phyloP scores from a whole-genome alignment of 2,797 vertebrate species.

The Halcyon leucocephala region DNA sequence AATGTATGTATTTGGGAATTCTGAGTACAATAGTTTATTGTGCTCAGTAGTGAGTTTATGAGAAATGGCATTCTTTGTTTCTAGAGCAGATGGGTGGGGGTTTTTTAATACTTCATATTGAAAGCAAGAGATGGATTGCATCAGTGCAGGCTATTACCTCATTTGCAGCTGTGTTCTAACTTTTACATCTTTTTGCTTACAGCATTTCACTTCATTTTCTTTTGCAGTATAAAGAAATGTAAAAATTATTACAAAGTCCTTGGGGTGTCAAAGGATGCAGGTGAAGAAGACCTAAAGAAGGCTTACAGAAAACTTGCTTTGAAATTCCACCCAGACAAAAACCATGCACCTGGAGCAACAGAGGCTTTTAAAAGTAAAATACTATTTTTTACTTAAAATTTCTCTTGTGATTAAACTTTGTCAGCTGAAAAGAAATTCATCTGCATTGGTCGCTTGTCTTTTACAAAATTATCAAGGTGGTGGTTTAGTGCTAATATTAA shows the following conservation, averaged over 20 bases:
- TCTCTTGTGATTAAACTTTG: neutral
- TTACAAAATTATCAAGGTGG: neutral
- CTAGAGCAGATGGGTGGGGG: neutral
- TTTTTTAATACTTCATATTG: neutral
- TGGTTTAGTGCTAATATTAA: neutral
- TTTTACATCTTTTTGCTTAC: neutral
- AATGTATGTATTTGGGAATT: neutral
- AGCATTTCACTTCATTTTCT: constrained; percentile 54
- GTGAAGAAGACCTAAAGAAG: constrained; percentile 96
- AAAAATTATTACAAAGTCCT: constrained; percentile 98
- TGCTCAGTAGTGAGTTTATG: neutral
- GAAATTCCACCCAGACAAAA: constrained; percentile 99
- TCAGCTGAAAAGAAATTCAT: neutral
- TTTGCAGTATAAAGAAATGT: constrained; percentile 93
- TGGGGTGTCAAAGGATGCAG: constrained; percentile 90
- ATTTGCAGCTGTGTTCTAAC: neutral
- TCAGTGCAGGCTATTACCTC: neutral
- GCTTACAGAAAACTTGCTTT: constrained; percentile 96
- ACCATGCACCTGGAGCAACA: constrained; percentile 94
- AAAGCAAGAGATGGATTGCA: neutral
- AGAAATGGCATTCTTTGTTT: neutral
- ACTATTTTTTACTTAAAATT: constrained; percentile 14
- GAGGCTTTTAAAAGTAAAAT: constrained; percentile 97
- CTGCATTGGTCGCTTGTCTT: neutral
- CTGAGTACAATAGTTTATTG: neutral